These are phyloP conservation scores for Anoncus sp. DNA, from an alignment of 2,888 invertebrate species.

Conservation along the genomic window DNA sequence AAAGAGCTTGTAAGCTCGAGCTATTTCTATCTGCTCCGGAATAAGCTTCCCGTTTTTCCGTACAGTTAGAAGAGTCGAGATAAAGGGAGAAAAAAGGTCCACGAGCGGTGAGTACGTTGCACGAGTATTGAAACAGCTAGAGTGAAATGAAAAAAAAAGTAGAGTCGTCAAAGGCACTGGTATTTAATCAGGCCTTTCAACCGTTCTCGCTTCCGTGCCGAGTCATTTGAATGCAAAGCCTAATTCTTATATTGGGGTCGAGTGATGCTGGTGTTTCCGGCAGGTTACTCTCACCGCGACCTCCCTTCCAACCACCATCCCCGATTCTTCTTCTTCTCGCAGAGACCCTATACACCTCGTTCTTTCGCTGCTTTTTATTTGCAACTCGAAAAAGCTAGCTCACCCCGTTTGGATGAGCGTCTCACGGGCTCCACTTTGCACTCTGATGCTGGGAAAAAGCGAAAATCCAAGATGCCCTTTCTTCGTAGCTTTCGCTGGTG, in stretches of 20 bases:
- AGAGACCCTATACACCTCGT: conserved; percentile 15
- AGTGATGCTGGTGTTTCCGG: conserved; percentile 57
- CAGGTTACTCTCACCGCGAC: conserved; percentile 39
- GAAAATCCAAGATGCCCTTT: conserved; percentile 41
- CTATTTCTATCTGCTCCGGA: conserved; percentile 30
- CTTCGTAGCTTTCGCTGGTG: conserved; percentile 34
- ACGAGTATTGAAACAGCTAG: conserved; percentile 50
- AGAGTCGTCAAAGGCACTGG: conserved; percentile 66
- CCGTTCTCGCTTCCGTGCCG: conserved; percentile 60
- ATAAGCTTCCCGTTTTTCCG: conserved; percentile 54
- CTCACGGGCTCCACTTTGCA: conserved; percentile 42
- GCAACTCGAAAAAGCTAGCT: conserved; percentile 44
- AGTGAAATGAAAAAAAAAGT: conserved; percentile 19
- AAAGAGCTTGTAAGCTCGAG: not conserved
- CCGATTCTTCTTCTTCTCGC: conserved; percentile 10
- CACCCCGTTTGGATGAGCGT: conserved; percentile 34
- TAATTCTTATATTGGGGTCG: conserved; percentile 70
- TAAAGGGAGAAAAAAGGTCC: conserved; percentile 14
- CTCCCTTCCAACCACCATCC: conserved; percentile 4
- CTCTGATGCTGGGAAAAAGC: conserved; percentile 37
- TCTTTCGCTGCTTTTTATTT: conserved; percentile 53
- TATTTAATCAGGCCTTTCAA: conserved; percentile 69
- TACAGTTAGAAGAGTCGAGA: conserved; percentile 31
- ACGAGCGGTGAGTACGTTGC: conserved; percentile 19
- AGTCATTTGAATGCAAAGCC: conserved; percentile 66